These are phyloP conservation scores for Casuarius casuarius DNA, from an alignment of 2,113 vertebrate species.

Conservation along the genomic window DNA sequence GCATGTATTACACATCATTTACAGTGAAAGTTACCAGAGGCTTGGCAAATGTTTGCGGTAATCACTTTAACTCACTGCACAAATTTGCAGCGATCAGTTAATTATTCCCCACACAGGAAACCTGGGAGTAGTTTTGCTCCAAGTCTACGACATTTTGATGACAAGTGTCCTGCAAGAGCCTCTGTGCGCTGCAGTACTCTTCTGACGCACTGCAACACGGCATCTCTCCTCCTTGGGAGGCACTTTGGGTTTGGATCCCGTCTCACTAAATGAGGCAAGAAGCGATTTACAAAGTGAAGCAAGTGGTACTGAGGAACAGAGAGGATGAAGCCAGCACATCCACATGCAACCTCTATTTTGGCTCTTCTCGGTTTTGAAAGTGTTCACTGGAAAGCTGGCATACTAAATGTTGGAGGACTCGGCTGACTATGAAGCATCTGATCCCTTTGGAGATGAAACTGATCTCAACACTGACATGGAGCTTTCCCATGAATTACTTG, in stretches of 20 bases:
- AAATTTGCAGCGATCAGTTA: background rate
- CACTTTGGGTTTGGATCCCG: too few species aligned
- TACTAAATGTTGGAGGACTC: too few species aligned
- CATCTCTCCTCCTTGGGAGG: background rate
- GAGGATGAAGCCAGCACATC: too few species aligned
- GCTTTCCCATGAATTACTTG: background rate
- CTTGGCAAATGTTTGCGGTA: background rate
- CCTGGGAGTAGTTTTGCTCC: background rate
- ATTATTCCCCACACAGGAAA: background rate
- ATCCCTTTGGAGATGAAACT: background rate
- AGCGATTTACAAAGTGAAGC: background rate
- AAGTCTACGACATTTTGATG: rapidly evolving
- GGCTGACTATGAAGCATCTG: background rate
- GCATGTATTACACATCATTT: background rate
- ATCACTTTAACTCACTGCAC: background rate
- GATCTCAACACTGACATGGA: background rate
- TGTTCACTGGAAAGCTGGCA: rapidly evolving
- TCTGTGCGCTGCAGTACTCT: background rate
- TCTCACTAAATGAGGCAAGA: background rate
- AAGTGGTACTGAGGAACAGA: too few species aligned
- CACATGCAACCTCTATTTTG: background rate
- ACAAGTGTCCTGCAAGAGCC: background rate
- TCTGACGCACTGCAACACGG: too few species aligned
- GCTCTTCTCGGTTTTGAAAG: background rate
- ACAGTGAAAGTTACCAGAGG: background rate